Conservation (phyloP, 1,140 invertebrate genomes). For the Lepidurus apus region DNA sequence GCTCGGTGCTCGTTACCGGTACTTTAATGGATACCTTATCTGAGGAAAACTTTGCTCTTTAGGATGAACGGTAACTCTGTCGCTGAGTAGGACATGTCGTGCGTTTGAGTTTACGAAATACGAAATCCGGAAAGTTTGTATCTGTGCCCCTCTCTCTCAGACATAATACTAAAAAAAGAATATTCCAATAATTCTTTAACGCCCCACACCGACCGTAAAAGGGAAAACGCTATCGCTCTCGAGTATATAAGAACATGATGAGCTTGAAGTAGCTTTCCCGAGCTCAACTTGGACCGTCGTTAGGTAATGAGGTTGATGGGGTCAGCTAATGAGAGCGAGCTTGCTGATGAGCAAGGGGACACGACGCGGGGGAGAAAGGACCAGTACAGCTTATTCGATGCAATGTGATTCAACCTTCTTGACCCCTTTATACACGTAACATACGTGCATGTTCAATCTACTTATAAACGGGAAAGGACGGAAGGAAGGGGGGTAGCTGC, state of each 20-base stretch:
- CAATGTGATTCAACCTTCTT: slow-evolving; percentile 15
- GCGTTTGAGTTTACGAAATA: background rate
- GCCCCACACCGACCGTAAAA: background rate
- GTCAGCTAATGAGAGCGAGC: slow-evolving; percentile 20
- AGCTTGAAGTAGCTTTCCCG: background rate
- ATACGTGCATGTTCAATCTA: slow-evolving; percentile 22
- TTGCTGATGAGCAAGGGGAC: slow-evolving; percentile 17
- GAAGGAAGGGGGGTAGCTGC: background rate
- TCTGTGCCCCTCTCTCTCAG: background rate
- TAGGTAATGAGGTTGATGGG: slow-evolving; percentile 21
- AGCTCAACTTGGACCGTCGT: background rate
- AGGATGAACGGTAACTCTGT: background rate
- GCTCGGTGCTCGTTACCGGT: background rate
- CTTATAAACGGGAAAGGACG: slow-evolving; percentile 4
- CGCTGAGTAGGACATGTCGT: slow-evolving; percentile 14
- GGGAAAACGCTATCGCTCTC: no score
- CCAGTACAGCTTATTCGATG: slow-evolving; percentile 9
- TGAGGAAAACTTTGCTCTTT: background rate
- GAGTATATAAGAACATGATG: background rate
- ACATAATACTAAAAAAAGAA: background rate
- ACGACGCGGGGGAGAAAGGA: background rate
- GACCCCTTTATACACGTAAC: slow-evolving; percentile 8
- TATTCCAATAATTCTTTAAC: background rate
- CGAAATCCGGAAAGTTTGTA: background rate
- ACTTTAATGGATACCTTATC: background rate